Base-by-base conservation (phyloP, 2,888 invertebrate species). In the Noctua janthina region DNA sequence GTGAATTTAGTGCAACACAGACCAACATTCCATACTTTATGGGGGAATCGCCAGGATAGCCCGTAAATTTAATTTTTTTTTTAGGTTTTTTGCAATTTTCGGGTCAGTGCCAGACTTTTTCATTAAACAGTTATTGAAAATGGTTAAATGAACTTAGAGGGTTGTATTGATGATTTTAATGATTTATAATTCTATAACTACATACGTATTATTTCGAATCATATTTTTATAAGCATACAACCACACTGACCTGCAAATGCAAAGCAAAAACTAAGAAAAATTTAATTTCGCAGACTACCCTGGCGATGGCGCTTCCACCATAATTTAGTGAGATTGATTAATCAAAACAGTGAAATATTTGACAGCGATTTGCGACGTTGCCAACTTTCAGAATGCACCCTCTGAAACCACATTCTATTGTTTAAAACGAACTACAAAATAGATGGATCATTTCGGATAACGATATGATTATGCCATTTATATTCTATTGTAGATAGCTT, bases 401-500 rank as follows among this genome's bases (percentile, higher is more conserved):
- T 43, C 67, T 43, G 0, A 51, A 64, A 66, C 67, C 64, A 66
- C 3, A 68, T 78, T 71, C 35, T 17, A 79, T 77, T 86, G 76
- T 78, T 29, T 43, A 51, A 69, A 75, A 59, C 69, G 23, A 81
- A 56, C 43, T 82, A 17, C 72, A 51, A 59, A 66, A 51, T 20
- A 46, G 54, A 76, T 73, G 23, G 83, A 79, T 78, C 35, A 68
- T 70, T 73, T 3, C 6, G 51, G 69, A 67, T 78, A 79, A 76
- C 35, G 67, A 54, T 76, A 76, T 79, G 8, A 76, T 79, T 67
- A 78, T 69, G 73, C 73, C 67, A 83, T 86, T 77, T 72, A 76
- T 72, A 64, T 79, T 76, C 39, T 66, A 77, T 29, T 67, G 66
- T 72, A 71, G 75, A 77, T 83, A 78, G 64, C 43, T 81, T 72